A percentile compares a stretch with the other conserved stretches of the same genome.
Conservation (phyloP, 30 jellyfish, hydroid and myxozoan genomes). For the Chrysaora quinquecirrha region DNA sequence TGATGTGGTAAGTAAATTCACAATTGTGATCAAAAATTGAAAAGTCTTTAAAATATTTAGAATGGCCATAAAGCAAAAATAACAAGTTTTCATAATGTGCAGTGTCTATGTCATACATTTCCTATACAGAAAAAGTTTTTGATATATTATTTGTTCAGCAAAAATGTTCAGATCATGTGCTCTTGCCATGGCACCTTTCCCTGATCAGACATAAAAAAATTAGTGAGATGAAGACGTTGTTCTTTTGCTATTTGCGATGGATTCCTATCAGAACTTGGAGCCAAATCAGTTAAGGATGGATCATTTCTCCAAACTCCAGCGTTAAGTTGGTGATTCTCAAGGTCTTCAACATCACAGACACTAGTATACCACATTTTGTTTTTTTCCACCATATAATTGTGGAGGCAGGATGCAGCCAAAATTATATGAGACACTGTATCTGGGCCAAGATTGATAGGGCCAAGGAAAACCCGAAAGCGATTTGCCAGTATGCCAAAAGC, state of each 20-base stretch:
- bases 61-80: background rate
- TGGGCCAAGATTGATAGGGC: background rate
- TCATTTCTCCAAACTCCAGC: slow-evolving; percentile 40
- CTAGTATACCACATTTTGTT: slow-evolving; percentile 22
- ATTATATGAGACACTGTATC: background rate
- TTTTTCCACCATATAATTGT: slow-evolving; percentile 5
- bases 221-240: slow-evolving; percentile 17
- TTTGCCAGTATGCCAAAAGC: slow-evolving; percentile 57
- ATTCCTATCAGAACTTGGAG: slow-evolving; percentile 25
- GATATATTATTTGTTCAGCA: background rate
- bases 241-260: slow-evolving; percentile 12
- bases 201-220: slow-evolving; percentile 16
- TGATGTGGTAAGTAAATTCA: slow-evolving; percentile 8
- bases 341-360: slow-evolving; percentile 24
- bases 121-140: background rate
- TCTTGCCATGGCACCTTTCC: slow-evolving; percentile 41
- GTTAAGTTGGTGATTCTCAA: background rate
- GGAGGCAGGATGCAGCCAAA: background rate
- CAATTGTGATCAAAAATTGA: background rate
- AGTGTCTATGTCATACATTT: slow-evolving; percentile 1
- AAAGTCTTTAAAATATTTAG: background rate
- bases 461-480: background rate
- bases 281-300: slow-evolving; percentile 6
- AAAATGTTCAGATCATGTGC: slow-evolving; percentile 17
- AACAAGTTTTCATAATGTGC: slow-evolving; percentile 1